Percentiles rank a stretch among this genome's conserved stretches.
Conservation (phyloP, 2,113 vertebrate species). For the Mormyrus iriodes region DNA sequence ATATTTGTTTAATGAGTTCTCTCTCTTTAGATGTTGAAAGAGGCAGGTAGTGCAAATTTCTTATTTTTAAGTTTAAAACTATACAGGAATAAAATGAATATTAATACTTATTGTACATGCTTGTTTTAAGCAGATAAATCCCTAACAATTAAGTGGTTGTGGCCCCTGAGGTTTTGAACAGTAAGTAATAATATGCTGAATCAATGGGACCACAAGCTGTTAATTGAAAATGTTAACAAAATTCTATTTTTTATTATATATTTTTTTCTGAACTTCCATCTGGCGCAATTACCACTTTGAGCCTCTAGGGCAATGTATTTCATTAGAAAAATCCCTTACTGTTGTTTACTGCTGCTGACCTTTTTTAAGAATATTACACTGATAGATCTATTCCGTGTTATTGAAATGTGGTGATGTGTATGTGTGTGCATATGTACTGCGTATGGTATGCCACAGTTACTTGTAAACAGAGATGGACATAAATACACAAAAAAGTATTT, state of each 20-base stretch:
- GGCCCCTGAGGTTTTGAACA: slow-evolving; percentile 20
- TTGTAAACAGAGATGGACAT: background rate
- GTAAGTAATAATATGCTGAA: slow-evolving; percentile 16
- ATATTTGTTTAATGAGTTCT: background rate
- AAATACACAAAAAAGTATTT: too few relatives aligned
- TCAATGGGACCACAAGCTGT: slow-evolving; percentile 10
- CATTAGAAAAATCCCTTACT: slow-evolving; percentile 2
- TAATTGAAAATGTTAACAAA: slow-evolving; percentile 22
- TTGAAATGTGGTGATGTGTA: background rate
- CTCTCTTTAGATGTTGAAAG: background rate
- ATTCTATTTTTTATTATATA: slow-evolving; percentile 9
- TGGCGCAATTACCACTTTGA: slow-evolving; percentile 11
- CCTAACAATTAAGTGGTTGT: slow-evolving; percentile 15
- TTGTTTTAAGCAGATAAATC: slow-evolving; percentile 20
- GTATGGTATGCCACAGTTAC: background rate
- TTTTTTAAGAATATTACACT: background rate
- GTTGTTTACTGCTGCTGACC: background rate
- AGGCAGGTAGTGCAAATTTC: background rate
- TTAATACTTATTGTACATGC: background rate
- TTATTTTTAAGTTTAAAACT: background rate
- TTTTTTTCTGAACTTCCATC: slow-evolving; percentile 14
- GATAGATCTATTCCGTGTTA: background rate
- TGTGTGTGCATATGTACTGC: too few relatives aligned
- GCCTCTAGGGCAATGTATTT: slow-evolving; percentile 7
- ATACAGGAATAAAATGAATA: background rate